phyloP scores from a whole-genome alignment of 2,113 vertebrate genomes.

The Marcusenius ussheri region DNA sequence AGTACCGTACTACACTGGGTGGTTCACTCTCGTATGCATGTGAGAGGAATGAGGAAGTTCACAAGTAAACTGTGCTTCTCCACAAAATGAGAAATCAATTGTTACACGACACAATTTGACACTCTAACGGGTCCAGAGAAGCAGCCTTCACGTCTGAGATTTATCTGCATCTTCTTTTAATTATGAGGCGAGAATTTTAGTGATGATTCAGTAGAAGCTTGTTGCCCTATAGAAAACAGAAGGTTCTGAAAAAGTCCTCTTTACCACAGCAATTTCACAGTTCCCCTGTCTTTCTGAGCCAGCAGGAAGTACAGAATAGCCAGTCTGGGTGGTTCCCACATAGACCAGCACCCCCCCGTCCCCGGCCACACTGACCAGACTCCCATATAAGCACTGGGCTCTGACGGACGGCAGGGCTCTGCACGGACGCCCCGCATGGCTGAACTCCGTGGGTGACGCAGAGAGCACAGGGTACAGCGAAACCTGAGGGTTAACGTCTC shows the following conservation, averaged over 20 bases:
- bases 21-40: neutral
- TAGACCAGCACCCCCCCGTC: too few relatives aligned
- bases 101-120: neutral
- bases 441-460: neutral
- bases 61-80: neutral
- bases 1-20: neutral
- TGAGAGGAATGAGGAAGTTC: neutral
- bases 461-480: neutral
- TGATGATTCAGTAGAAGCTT: neutral
- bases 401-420: neutral
- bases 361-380: neutral
- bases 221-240: neutral
- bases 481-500: constrained; percentile 10
- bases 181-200: neutral
- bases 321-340: neutral
- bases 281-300: neutral
- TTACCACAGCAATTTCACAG: neutral
- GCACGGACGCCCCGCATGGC: neutral
- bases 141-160: neutral
- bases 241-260: neutral
- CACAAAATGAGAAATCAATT: neutral
- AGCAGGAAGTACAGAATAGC: neutral
- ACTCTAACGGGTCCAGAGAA: neutral
- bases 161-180: neutral
- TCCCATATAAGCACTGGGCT: neutral